These are phyloP conservation scores for Hydrozoanthus gracilis DNA, from an alignment of 92 coral and sea anemone genomes.

Conservation along the genomic window DNA sequence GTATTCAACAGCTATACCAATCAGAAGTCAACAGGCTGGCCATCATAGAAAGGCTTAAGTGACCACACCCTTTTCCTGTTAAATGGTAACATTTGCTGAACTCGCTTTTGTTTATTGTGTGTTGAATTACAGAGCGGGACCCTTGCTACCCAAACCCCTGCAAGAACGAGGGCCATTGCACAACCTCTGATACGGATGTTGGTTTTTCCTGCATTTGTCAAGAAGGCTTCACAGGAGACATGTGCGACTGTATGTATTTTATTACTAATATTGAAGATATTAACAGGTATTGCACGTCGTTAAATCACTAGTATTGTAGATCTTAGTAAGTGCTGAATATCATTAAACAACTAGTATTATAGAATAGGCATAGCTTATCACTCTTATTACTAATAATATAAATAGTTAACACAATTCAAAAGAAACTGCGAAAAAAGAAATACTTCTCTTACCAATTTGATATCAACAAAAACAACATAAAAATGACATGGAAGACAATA, in stretches of 20 bases:
- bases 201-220: slow-evolving; percentile 88
- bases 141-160: slow-evolving; percentile 98
- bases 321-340: no score
- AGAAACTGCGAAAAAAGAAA: no score
- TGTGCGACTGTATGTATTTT: slow-evolving; percentile 86
- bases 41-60: not conserved
- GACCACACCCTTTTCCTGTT: not conserved
- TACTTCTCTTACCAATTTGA: no score
- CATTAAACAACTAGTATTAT: no score
- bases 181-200: slow-evolving; percentile 79
- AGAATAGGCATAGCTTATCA: no score
- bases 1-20: not conserved
- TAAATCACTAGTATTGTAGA: no score
- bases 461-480: no score
- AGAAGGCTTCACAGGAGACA: slow-evolving; percentile 93
- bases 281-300: not conserved
- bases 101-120: not conserved
- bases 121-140: slow-evolving; percentile 66
- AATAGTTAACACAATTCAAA: no score
- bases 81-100: not conserved
- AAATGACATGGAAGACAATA: no score
- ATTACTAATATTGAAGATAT: not conserved
- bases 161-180: slow-evolving; percentile 86
- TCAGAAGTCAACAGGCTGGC: not conserved
- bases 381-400: no score